phyloP scores from a whole-genome alignment of 2,113 vertebrate species.

The Centropristis striata region DNA sequence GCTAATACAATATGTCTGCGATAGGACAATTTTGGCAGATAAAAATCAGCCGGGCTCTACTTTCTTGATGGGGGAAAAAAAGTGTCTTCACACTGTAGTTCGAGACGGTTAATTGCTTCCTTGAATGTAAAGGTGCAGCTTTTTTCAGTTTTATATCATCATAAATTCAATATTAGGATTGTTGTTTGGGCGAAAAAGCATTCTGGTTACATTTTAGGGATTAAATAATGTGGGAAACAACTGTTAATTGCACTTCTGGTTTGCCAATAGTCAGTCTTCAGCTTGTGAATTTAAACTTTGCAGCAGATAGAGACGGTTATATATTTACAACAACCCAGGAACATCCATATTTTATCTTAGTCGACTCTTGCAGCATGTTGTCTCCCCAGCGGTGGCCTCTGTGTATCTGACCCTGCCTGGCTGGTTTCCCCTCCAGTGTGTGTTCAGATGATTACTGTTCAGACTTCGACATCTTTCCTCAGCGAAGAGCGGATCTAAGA shows the following conservation, averaged over 20 bases:
- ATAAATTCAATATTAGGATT: not conserved
- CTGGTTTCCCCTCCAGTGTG: conserved; percentile 29
- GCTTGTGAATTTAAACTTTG: not conserved
- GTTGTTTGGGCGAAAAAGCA: not conserved
- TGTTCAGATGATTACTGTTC: conserved; percentile 41
- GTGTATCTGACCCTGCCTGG: conserved; percentile 5
- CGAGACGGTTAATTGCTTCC: too few species aligned
- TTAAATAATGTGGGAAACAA: not conserved
- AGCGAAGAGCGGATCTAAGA: conserved; percentile 67
- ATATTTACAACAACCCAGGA: not conserved
- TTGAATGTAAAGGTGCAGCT: not conserved
- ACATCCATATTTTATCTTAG: not conserved
- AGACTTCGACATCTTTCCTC: conserved; percentile 36
- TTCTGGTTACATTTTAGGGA: not conserved
- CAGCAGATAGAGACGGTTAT: not conserved
- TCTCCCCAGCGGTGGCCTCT: conserved; percentile 12
- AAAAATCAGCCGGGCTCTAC: too few species aligned
- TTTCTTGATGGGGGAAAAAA: too few species aligned
- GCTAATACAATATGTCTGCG: too few species aligned
- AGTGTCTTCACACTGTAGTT: too few species aligned
- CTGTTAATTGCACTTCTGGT: not conserved
- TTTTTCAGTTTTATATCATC: not conserved
- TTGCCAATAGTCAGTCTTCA: not conserved
- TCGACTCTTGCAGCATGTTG: not conserved
- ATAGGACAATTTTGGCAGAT: too few species aligned